Evolutionary conservation across 2,888 invertebrate genomes (phyloP).

Genomic region (Oligia strigilis): DNA sequence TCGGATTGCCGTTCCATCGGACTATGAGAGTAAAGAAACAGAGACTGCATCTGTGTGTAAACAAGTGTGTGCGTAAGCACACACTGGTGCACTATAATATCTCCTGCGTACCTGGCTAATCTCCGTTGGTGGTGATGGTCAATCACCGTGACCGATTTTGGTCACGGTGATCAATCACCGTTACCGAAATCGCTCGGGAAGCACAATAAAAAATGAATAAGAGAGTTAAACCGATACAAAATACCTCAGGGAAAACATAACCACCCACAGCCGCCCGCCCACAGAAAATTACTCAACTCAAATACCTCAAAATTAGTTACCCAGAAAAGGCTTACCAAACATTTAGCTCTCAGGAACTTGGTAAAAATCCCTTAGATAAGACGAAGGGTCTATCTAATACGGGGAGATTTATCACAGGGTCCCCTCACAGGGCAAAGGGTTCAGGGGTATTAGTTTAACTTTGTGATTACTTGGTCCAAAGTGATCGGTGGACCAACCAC

Average conservation of each 20-base stretch:
- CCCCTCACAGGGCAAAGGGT: conserved; percentile 30
- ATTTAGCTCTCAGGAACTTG: conserved; percentile 42
- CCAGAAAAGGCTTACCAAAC: conserved; percentile 43
- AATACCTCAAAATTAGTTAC: conserved; percentile 39
- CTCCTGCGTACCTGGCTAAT: too few species aligned
- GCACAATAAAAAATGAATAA: too few species aligned
- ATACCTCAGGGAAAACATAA: neutral
- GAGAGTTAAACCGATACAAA: neutral
- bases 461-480: conserved; percentile 60
- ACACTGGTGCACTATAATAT: too few species aligned
- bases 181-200: too few species aligned
- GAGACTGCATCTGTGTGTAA: too few species aligned
- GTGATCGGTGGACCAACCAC: conserved; percentile 13
- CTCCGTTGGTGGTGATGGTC: too few species aligned
- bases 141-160: too few species aligned
- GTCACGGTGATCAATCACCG: too few species aligned
- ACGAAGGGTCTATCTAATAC: conserved; percentile 47
- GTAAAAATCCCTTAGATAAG: conserved; percentile 52
- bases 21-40: too few species aligned
- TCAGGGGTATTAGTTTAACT: conserved; percentile 54
- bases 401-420: conserved; percentile 48
- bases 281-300: conserved; percentile 20
- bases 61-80: too few species aligned
- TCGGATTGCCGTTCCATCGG: too few species aligned
- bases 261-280: neutral